Conservation (phyloP, 2,888 invertebrate species). For the Nemapogon koenigi region DNA sequence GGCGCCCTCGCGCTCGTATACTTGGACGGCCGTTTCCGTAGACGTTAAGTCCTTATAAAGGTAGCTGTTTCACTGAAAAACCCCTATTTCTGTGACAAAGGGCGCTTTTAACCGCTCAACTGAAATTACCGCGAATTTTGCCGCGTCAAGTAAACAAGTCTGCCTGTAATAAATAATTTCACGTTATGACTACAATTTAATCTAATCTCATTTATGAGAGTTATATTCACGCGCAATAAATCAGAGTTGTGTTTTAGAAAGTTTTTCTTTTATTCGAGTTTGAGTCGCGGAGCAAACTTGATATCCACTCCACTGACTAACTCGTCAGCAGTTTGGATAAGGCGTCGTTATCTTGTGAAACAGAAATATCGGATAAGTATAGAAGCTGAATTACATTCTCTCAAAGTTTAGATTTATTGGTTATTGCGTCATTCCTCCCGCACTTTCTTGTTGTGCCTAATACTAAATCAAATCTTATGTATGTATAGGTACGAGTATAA, state of each 20-base stretch:
- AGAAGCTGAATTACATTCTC: conserved; percentile 53
- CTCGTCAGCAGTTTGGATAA: conserved; percentile 35
- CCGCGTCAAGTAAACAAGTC: conserved; percentile 8
- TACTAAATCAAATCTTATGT: conserved; percentile 46
- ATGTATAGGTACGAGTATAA: no score
- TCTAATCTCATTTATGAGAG: conserved; percentile 3
- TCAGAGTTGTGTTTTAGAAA: conserved; percentile 1
- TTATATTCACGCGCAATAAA: conserved; percentile 6
- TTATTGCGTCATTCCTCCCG: conserved; percentile 44
- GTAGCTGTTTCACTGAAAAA: conserved; percentile 56
- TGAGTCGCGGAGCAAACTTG: neutral
- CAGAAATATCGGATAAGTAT: conserved; percentile 46
- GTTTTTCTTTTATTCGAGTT: conserved; percentile 6
- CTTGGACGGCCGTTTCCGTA: conserved; percentile 54
- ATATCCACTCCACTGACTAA: conserved; percentile 7
- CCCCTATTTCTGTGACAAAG: conserved; percentile 53
- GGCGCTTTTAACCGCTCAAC: conserved; percentile 43
- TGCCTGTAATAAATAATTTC: conserved; percentile 8
- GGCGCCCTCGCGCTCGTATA: conserved; percentile 54
- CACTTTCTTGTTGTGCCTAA: conserved; percentile 47
- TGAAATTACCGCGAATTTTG: conserved; percentile 26
- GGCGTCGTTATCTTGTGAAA: conserved; percentile 42
- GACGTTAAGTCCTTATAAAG: conserved; percentile 58
- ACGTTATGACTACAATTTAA: conserved; percentile 6
- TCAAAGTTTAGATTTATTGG: conserved; percentile 58